Base-by-base conservation (phyloP, 1,140 invertebrate genomes). In the Pseudomyrmex sp. region DNA sequence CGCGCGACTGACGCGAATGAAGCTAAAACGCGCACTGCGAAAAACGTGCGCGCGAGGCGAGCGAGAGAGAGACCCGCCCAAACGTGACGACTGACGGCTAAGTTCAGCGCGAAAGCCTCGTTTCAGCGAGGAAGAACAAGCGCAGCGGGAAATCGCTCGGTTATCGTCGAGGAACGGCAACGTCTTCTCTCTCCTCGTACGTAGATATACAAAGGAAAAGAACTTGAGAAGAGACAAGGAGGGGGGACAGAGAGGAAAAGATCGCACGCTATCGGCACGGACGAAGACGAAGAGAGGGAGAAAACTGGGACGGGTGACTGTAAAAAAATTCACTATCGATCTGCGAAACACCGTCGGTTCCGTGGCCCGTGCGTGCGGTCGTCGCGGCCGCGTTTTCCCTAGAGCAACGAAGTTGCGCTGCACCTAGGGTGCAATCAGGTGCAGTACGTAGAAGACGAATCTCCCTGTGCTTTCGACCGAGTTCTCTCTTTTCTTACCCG, bases 271-370 rank as follows among this genome's bases (percentile, higher is more conserved):
- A 35, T 35, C 35, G 48, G 26, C 18, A 46, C 58, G 13, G 59
- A 84, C 26, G 52, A 79, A 54, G 18, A 63, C 2, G 20, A 65
- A 20, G 83, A 61, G 80, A 80, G 68, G 66, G 76, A 84, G 73
- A 88, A 86, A 88, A 88, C 86, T 90, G 88, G 88, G 86, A 90
- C 88, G 88, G 88, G 87, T 89, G 88, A 84, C 83, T 86, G 79
- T 75, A 76, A 85, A 74, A 89, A 91, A 91, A 91, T 92, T 89
- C 89, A 85, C 89, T 93, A 93, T 93, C 91, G 92, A 93, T 93
- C 91, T 85, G 89, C 89, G 84, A 13, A 86, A 91, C 35, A 79
- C 87, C 86, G 83, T 87, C 85, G 88, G 80, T 58, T 80, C 85
- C 85, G 85, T 86, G 80, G 35, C 35, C 62, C 86, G 54, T 66